Conservation (phyloP, 2,888 invertebrate genomes). For the Mystacides longicornis region DNA sequence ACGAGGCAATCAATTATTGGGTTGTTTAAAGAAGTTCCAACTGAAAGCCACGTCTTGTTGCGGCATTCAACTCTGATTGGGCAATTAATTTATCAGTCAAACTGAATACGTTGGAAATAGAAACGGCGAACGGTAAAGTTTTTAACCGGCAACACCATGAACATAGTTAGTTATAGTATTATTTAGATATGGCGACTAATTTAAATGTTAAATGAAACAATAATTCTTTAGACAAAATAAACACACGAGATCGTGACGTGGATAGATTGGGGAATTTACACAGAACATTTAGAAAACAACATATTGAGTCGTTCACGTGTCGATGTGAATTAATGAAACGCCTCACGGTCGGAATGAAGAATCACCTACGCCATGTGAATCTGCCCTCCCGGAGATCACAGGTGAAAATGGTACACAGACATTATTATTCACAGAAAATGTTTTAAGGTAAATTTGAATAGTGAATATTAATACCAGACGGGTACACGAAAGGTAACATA, state of each 20-base stretch:
- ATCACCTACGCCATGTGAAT: not conserved
- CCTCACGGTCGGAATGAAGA: not conserved
- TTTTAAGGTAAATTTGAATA: no score
- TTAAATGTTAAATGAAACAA: constrained; percentile 2
- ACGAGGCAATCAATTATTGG: not conserved
- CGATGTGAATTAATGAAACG: constrained; percentile 1
- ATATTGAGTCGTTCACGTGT: not conserved
- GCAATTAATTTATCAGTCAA: constrained; percentile 1
- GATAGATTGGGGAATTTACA: not conserved
- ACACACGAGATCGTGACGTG: not conserved
- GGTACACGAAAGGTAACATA: no score
- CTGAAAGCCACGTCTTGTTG: not conserved
- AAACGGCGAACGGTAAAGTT: not conserved
- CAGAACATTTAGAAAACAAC: not conserved
- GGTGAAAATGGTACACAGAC: not conserved
- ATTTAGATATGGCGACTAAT: no score
- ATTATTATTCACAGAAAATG: no score
- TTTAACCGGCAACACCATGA: no score
- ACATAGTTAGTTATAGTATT: no score
- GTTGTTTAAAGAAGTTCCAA: no score
- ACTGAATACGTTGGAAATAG: not conserved
- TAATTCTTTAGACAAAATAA: not conserved
- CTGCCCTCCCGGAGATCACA: not conserved
- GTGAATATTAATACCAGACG: no score
- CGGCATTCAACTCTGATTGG: not conserved